Evolutionary conservation across 2,797 vertebrate genomes (phyloP).

Genomic region (Erithacus rubecula): DNA sequence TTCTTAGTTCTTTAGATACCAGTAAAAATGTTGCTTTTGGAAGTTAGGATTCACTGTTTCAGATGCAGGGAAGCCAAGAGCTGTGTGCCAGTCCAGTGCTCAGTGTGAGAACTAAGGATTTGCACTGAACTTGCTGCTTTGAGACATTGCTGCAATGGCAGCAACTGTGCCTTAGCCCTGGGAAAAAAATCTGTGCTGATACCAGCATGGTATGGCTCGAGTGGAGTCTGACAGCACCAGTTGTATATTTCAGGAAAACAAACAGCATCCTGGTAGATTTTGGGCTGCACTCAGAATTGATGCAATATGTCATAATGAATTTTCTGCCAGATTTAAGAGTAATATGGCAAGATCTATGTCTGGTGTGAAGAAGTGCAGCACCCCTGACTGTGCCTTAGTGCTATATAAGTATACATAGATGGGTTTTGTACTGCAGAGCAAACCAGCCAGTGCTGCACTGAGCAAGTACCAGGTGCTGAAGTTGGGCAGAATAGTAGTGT

Average conservation of each 20-base stretch:
- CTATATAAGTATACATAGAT: accelerated
- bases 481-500: background rate
- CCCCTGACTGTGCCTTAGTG: background rate
- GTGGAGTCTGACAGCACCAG: background rate
- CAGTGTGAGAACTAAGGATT: background rate
- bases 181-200: conserved; percentile 12
- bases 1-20: background rate
- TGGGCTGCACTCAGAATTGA: background rate
- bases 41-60: background rate
- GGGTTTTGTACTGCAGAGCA: background rate
- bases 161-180: background rate
- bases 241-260: conserved; percentile 9
- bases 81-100: background rate
- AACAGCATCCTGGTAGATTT: background rate
- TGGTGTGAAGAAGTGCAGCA: background rate
- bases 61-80: background rate
- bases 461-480: background rate
- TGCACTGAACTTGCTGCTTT: background rate
- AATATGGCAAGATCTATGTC: background rate
- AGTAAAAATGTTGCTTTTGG: background rate
- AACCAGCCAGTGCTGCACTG: background rate
- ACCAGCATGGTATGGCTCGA: background rate
- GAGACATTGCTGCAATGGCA: background rate
- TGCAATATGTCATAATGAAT: conserved; percentile 3
- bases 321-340: conserved; percentile 31